Conservation (phyloP, 2,888 invertebrate genomes). For the Dryadula phaetusa region DNA sequence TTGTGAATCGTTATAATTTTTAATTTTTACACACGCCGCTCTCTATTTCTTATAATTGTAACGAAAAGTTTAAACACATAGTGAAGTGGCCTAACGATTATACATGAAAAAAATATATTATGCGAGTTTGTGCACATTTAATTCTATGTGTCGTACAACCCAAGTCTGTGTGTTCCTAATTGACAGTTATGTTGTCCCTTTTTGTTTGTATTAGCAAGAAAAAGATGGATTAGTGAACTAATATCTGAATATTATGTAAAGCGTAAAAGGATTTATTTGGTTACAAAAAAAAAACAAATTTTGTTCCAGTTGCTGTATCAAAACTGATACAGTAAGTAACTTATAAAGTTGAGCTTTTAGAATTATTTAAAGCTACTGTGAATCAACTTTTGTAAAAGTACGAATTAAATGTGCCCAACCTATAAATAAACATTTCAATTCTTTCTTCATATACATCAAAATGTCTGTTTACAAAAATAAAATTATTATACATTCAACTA, state of each 20-base stretch:
- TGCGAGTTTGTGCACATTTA: constrained; percentile 12
- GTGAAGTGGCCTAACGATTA: background rate
- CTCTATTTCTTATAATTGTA: background rate
- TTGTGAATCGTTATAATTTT: constrained; percentile 29
- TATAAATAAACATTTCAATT: constrained; percentile 2
- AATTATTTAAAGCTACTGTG: too few species aligned
- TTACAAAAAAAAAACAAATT: too few species aligned
- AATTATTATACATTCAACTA: constrained; percentile 15
- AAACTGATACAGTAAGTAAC: too few species aligned
- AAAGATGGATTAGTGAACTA: too few species aligned
- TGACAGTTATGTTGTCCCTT: too few species aligned
- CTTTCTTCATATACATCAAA: constrained; percentile 14
- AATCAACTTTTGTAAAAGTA: background rate
- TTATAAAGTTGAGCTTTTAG: too few species aligned
- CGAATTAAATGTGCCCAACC: constrained; percentile 13
- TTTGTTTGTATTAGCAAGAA: too few species aligned
- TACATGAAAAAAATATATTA: constrained; percentile 15
- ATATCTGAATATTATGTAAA: too few species aligned
- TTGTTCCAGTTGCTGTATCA: too few species aligned
- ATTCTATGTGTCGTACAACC: background rate
- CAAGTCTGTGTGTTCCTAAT: too few species aligned
- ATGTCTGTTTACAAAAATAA: constrained; percentile 15
- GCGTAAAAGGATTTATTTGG: too few species aligned
- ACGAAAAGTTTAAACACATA: background rate
- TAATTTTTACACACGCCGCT: constrained; percentile 9